Conservation (phyloP, 2,113 vertebrate genomes). For the Atherinomorus stipes region DNA sequence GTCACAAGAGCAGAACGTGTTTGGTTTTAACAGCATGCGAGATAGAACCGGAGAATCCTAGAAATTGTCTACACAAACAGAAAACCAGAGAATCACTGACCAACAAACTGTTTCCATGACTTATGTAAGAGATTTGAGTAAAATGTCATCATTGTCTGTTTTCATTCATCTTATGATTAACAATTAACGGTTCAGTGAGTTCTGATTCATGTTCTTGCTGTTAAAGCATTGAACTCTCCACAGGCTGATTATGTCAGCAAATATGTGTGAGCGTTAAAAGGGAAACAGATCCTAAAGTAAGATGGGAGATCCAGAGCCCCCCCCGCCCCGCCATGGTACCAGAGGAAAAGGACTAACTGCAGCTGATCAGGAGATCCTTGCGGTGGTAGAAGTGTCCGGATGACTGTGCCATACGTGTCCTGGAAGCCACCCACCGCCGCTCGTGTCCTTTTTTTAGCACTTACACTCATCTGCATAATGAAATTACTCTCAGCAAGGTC, state of each 20-base stretch:
- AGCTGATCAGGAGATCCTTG: constrained; percentile 54
- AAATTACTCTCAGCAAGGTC: constrained; percentile 57
- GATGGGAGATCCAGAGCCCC: constrained; percentile 46
- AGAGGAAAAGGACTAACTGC: constrained; percentile 67
- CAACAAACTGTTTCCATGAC: constrained; percentile 28
- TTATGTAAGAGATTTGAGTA: constrained; percentile 16
- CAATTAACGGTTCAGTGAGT: constrained; percentile 6
- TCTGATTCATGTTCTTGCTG: constrained; percentile 10
- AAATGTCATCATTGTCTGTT: constrained; percentile 36
- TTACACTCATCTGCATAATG: constrained; percentile 68
- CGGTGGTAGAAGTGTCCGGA: constrained; percentile 31
- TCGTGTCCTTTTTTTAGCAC: constrained; percentile 36
- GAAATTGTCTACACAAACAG: constrained; percentile 27
- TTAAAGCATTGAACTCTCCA: constrained; percentile 25
- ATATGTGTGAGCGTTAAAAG: constrained; percentile 43
- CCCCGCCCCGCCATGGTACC: too few relatives aligned
- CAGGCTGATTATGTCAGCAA: constrained; percentile 39
- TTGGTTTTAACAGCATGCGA: constrained; percentile 11
- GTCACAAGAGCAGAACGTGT: constrained; percentile 21
- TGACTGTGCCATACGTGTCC: constrained; percentile 24
- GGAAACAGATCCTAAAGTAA: constrained; percentile 50
- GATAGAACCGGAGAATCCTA: constrained; percentile 35
- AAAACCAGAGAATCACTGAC: constrained; percentile 12
- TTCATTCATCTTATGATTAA: constrained; percentile 51
- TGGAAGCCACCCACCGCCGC: constrained; percentile 23